Percentiles rank a stretch among this genome's conserved stretches.
phyloP scores from a whole-genome alignment of 2,113 vertebrate genomes.

The Aythya baeri region DNA sequence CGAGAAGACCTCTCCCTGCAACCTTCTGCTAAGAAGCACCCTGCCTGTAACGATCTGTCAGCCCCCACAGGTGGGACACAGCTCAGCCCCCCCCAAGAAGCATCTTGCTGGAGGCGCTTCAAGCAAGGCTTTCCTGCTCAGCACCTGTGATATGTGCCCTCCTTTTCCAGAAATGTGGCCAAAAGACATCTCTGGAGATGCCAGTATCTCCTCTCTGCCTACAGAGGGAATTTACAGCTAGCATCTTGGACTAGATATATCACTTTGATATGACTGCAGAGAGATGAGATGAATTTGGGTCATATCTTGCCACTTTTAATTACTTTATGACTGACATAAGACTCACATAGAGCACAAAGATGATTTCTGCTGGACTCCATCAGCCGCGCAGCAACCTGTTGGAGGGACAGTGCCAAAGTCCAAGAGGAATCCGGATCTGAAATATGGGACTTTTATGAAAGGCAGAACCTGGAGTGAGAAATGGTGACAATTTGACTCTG shows the following conservation, averaged over 20 bases:
- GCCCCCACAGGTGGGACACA: not conserved
- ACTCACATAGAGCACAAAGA: not conserved
- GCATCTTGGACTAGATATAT: fast-evolving
- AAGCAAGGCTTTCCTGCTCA: not conserved
- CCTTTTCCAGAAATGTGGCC: not conserved
- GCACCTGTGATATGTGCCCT: fast-evolving
- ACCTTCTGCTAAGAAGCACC: not conserved
- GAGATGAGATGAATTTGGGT: not conserved
- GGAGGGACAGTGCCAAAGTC: not conserved
- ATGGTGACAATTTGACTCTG: not conserved
- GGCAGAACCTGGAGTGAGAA: not conserved
- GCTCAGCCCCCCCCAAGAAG: fast-evolving
- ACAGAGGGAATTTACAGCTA: not conserved
- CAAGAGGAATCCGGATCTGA: not conserved
- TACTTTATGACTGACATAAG: not conserved
- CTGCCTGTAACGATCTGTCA: not conserved
- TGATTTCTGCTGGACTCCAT: not conserved
- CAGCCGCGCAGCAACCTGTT: not conserved
- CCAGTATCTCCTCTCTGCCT: fast-evolving
- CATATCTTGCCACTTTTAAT: not conserved
- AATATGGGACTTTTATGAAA: fast-evolving
- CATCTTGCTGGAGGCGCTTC: not conserved
- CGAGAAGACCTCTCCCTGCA: not conserved
- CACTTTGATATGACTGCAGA: not conserved
- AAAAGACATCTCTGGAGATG: not conserved